Conservation (phyloP, 1,140 invertebrate genomes). For the Drosophila arizonae region DNA sequence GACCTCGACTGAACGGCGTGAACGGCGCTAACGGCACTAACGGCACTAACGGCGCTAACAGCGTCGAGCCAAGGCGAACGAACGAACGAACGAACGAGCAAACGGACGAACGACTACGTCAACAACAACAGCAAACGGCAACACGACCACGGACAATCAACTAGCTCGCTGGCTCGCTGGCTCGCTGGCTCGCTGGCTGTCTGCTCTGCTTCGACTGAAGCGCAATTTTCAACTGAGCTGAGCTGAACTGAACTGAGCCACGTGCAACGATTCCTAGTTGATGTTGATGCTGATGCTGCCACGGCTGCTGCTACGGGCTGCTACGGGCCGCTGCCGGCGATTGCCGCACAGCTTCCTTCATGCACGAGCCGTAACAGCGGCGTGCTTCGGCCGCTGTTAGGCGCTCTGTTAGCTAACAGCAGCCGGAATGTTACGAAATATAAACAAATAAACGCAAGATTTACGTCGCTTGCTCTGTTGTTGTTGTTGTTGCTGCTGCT, state of each 20-base stretch:
- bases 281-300: neutral
- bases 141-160: conserved; percentile 23
- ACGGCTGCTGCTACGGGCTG: neutral
- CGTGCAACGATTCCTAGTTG: neutral
- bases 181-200: conserved; percentile 23
- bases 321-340: conserved; percentile 18
- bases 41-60: neutral
- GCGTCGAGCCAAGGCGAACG: too few species aligned
- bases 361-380: conserved; percentile 38
- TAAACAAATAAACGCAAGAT: conserved; percentile 59
- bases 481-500: neutral
- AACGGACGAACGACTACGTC: conserved; percentile 16
- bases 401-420: conserved; percentile 36
- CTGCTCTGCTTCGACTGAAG: conserved; percentile 46
- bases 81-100: conserved; percentile 5
- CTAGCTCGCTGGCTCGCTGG: conserved; percentile 10
- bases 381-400: conserved; percentile 33
- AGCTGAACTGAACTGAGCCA: neutral
- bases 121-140: conserved; percentile 17
- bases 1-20: conserved; percentile 53
- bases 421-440: conserved; percentile 60
- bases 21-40: neutral
- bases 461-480: neutral
- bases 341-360: conserved; percentile 12
- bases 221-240: conserved; percentile 16